Percentiles rank a stretch among this genome's conserved stretches.
phyloP scores from a whole-genome alignment of 2,888 invertebrate species.

The Acleris sparsana region DNA sequence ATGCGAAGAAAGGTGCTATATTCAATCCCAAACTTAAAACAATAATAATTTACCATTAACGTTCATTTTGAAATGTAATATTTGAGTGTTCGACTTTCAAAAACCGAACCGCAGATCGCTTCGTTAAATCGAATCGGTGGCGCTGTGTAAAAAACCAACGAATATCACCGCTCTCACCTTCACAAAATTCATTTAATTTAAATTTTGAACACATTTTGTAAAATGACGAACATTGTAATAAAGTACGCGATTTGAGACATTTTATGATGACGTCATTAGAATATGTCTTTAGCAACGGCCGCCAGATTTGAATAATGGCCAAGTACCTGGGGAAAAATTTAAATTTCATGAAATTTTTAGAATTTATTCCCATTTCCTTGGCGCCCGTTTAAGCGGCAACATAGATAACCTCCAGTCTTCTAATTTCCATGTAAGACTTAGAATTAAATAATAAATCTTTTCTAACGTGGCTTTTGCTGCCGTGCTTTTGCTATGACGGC shows the following conservation, averaged over 20 bases:
- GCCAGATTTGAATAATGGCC: conserved; percentile 26
- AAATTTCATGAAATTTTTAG: conserved; percentile 23
- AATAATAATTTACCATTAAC: no score
- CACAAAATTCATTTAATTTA: no score
- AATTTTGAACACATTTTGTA: no score
- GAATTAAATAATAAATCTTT: neutral
- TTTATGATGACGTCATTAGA: conserved; percentile 10
- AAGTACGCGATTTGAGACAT: neutral
- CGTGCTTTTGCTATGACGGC: neutral
- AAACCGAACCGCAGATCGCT: no score
- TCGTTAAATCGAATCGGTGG: no score
- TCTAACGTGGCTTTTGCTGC: neutral
- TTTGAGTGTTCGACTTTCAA: no score
- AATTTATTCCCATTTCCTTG: conserved; percentile 3
- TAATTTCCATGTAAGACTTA: neutral
- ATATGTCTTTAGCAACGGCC: conserved; percentile 2
- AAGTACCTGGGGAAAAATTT: conserved; percentile 28
- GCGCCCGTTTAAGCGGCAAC: neutral
- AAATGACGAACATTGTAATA: no score
- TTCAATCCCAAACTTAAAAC: no score
- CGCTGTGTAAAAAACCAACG: no score
- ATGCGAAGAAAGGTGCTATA: no score
- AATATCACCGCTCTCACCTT: no score
- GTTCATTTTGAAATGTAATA: no score
- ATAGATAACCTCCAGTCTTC: neutral